Base-by-base conservation (phyloP, 2,797 vertebrate species). In the Acanthopagrus latus region DNA sequence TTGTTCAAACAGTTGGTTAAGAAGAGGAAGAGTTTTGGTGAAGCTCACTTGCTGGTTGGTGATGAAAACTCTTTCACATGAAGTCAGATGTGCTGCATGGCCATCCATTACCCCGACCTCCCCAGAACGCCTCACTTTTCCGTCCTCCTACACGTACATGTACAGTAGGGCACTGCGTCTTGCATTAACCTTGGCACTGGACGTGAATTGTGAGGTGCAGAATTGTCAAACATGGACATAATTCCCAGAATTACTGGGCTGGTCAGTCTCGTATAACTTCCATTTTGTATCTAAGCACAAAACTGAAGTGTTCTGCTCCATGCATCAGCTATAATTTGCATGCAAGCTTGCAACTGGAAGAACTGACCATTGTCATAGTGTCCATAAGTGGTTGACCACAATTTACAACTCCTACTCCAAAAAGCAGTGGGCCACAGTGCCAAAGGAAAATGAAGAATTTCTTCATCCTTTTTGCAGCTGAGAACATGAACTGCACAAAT, bases 381-480 rank as follows among this genome's bases (percentile, higher is more conserved):
- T 76, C 72, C 43, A 27, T 43, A 79, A 81, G 51, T 51, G 51
- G 60, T 17, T 73, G 60, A 73, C 72, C 71, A 82, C 64, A 75
- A 65, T 80, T 79, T 71, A 80, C 66, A 52, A 70, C 71, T 76
- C 46, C 4, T 52, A 9, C 73, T 71, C 50, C 58, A 62, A 17
- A 17, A 38, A 47, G 64, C 48, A 43, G 57, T 13, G 55, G 59
- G 58, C 57, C 33, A 25, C 23, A 47, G 4, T 59, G 67, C 58
- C 43, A 58, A 63, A n/a, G 44, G 17, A 67, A 51, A 76, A 64
- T 51, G 10, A 20, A 52, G 29, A 74, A 52, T 44, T 43, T 50
- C 27, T 63, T 55, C 64, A 77, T 81, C 25, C 43, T 43, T 79
- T 79, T 66, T 57, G 71, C 63, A 47, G 56, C 62, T 46, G 18